Evolutionary conservation across 2,797 vertebrate species (phyloP), one percentile per base, ranked within the genome.

Genomic region (Epinephelus awoara): DNA sequence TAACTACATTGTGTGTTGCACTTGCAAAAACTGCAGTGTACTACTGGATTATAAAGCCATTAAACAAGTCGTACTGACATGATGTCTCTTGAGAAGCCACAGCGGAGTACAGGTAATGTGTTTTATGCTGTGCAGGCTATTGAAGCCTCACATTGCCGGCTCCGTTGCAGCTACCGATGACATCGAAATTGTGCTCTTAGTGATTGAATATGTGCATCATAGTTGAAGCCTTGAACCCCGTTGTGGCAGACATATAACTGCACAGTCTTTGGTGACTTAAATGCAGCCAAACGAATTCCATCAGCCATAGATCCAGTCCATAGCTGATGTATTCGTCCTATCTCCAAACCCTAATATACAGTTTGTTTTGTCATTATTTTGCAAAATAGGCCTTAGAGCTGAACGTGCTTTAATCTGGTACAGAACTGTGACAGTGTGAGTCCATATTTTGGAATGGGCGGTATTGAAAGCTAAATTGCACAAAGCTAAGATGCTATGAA

Each of bases 31-130:
- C 49, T 42, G 52, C 67, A 67, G 61, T 14, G 38, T 8, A 65
- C 46, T 55, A 63, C 71, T 80, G 61, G 42, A 80, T 85, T 75
- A 57, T 5, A 82, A 78, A 85, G 76, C 68, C 80, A 79, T 75
- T 64, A 40, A 57, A 57, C 29, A 34, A 51, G 55, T 63, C 27
- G 75, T 54, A 55, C 29, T 62, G 25, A 59, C 49, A 56, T 49
- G 29, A 50, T 67, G 23, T 79, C 47, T 66, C 38, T 51, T 65
- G 15, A 59, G 58, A 64, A 59, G 50, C 27, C 71, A 46, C 72
- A 57, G 44, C 46, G 15, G 23, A 71, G 42, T 44, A 10, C 56
- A 57, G 52, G 54, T 66, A 34, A 56, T 58, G 50, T 50, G 49
- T 63, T 71, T 59, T 51, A 71, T 67, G 44, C 18, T 50, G 62